phyloP scores from a whole-genome alignment of 2,113 vertebrate genomes.

The Vulpes lagopus region DNA sequence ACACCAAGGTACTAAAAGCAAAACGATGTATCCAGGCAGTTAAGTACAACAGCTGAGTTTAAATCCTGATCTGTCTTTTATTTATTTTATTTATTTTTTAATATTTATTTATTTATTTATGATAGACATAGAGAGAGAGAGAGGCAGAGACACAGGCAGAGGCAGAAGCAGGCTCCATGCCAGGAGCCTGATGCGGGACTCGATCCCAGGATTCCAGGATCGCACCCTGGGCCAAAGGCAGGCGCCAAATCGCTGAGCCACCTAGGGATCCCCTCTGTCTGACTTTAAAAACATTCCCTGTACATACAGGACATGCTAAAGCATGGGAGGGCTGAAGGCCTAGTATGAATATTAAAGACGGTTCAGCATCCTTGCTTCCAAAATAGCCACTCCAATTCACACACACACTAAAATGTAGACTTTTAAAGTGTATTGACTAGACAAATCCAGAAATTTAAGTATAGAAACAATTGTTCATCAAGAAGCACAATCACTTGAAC shows the following conservation, averaged over 20 bases:
- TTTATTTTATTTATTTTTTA: too few relatives aligned
- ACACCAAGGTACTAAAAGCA: neutral
- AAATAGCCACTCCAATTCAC: conserved; percentile 1
- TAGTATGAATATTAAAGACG: neutral
- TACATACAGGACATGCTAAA: neutral
- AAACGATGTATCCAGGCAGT: neutral
- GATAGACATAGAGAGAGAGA: too few relatives aligned
- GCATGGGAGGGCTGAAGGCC: neutral
- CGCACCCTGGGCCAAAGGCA: too few relatives aligned
- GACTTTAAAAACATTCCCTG: neutral
- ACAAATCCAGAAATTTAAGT: conserved; percentile 3
- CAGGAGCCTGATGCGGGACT: too few relatives aligned
- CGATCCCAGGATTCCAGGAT: too few relatives aligned
- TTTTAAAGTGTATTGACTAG: neutral
- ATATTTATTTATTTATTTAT: too few relatives aligned
- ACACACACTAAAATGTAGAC: neutral
- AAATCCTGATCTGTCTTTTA: neutral
- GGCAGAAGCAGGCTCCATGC: too few relatives aligned
- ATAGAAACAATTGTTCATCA: neutral
- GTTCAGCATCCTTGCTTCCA: neutral
- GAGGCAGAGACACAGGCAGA: too few relatives aligned
- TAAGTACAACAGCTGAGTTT: neutral
- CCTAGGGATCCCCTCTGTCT: neutral
- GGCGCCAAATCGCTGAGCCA: too few relatives aligned
- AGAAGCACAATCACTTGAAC: neutral